Percentiles rank a stretch among this genome's conserved stretches.
Evolutionary conservation across 2,888 invertebrate genomes (phyloP).

Genomic region (Pandemis cinnamomeana): DNA sequence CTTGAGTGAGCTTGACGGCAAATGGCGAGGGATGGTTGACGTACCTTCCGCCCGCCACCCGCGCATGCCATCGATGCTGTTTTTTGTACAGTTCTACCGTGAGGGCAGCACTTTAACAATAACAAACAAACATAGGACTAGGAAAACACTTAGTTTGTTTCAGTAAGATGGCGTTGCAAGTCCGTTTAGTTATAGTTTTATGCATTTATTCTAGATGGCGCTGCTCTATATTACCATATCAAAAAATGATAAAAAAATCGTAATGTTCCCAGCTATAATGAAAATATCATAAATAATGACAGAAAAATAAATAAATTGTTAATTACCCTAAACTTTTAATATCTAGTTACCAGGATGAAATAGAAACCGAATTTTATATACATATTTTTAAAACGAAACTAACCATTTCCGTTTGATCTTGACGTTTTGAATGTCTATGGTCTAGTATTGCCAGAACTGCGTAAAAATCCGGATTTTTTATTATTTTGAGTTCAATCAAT

Average conservation of each 20-base stretch:
- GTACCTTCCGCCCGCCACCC: conserved; percentile 68
- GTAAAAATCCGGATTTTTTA: no score
- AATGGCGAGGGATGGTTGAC: conserved; percentile 77
- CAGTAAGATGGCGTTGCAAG: conserved; percentile 54
- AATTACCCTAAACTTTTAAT: no score
- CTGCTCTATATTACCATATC: conserved; percentile 2
- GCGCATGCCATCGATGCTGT: conserved; percentile 61
- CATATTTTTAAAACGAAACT: not conserved
- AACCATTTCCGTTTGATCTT: conserved; percentile 8
- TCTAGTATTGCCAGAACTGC: not conserved
- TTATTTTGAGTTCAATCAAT: not conserved
- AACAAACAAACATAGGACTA: conserved; percentile 54
- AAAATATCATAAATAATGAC: not conserved
- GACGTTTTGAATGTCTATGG: not conserved
- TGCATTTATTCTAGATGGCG: conserved; percentile 6
- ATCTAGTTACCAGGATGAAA: no score
- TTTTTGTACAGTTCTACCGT: conserved; percentile 50
- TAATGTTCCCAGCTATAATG: not conserved
- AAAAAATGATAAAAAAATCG: not conserved
- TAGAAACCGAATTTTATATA: not conserved
- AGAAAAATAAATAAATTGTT: no score
- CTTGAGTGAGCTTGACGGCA: conserved; percentile 82
- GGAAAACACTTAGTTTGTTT: conserved; percentile 30
- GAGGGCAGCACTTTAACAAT: conserved; percentile 62
- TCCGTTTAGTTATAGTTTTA: not conserved